Conservation (phyloP, 1,140 invertebrate genomes). For the Plectrocnemia conspersa region DNA sequence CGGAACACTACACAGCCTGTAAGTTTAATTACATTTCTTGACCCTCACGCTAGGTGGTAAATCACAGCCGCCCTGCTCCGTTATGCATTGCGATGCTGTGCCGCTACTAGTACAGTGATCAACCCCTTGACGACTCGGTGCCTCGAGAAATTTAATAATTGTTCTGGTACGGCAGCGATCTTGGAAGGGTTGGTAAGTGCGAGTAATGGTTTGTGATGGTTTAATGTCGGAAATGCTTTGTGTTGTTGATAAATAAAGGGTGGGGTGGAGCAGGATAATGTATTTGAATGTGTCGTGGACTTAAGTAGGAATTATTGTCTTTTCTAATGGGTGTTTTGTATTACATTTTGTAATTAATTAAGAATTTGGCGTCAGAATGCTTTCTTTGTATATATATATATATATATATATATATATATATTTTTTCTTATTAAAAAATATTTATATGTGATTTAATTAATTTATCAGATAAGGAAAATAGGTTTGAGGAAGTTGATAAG, state of each 20-base stretch:
- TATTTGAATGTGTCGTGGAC: no score
- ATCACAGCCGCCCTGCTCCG: slow-evolving; percentile 23
- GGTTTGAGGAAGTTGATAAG: no score
- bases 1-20: slow-evolving; percentile 30
- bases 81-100: slow-evolving; percentile 10
- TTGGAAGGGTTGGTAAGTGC: no score
- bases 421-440: not conserved
- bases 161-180: no score
- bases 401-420: not conserved
- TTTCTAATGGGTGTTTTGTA: no score
- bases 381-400: not conserved
- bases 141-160: no score
- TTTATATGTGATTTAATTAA: not conserved
- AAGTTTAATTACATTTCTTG: slow-evolving; percentile 35
- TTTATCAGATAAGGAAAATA: not conserved
- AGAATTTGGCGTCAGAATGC: not conserved
- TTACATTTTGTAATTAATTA: no score
- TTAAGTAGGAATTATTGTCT: no score
- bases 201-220: no score
- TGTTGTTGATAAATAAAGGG: no score
- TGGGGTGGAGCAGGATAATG: no score
- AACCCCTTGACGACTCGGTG: slow-evolving; percentile 1
- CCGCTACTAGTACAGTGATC: not conserved
- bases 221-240: no score
- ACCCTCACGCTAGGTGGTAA: slow-evolving; percentile 31